phyloP scores from a whole-genome alignment of 2,113 vertebrate species.

The Callionymus lyra region DNA sequence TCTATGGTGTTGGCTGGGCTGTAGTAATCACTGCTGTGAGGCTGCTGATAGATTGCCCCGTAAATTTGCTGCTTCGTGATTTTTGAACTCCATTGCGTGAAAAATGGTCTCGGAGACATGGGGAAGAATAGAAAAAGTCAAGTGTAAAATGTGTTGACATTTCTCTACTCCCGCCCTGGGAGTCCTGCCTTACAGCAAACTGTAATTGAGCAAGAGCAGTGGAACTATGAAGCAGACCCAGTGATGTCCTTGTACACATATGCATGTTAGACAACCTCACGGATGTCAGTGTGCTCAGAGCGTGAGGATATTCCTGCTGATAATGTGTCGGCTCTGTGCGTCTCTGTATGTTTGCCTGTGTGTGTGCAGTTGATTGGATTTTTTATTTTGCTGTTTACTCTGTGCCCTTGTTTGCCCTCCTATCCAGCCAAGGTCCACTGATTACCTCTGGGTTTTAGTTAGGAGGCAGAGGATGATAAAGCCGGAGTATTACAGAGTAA shows the following conservation, averaged over 20 bases:
- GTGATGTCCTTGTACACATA: no score
- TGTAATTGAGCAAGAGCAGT: conserved; percentile 42
- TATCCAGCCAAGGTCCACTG: conserved; percentile 31
- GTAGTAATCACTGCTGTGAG: conserved; percentile 4
- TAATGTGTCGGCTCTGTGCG: conserved; percentile 1
- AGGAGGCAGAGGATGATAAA: conserved; percentile 23
- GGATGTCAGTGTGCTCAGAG: conserved; percentile 1
- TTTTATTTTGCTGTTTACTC: conserved; percentile 28
- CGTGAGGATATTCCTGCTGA: not conserved
- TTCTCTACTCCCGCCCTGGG: conserved; percentile 28
- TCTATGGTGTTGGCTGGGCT: not conserved
- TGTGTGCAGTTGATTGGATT: conserved; percentile 30
- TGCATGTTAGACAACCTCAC: conserved; percentile 7
- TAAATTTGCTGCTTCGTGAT: not conserved
- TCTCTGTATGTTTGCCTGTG: conserved; percentile 1
- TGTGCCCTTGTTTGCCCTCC: conserved; percentile 31
- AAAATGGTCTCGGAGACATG: conserved; percentile 15
- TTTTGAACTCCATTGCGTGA: conserved; percentile 19
- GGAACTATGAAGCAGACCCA: conserved; percentile 8
- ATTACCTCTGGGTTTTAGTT: conserved; percentile 45
- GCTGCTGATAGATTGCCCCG: not conserved
- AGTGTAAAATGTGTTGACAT: conserved; percentile 49
- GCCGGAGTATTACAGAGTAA: conserved; percentile 5
- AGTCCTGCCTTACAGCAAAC: conserved; percentile 30
- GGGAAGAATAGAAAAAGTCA: conserved; percentile 26